Base-by-base conservation (phyloP, 2,888 invertebrate species). In the Bhutanitis thaidina region DNA sequence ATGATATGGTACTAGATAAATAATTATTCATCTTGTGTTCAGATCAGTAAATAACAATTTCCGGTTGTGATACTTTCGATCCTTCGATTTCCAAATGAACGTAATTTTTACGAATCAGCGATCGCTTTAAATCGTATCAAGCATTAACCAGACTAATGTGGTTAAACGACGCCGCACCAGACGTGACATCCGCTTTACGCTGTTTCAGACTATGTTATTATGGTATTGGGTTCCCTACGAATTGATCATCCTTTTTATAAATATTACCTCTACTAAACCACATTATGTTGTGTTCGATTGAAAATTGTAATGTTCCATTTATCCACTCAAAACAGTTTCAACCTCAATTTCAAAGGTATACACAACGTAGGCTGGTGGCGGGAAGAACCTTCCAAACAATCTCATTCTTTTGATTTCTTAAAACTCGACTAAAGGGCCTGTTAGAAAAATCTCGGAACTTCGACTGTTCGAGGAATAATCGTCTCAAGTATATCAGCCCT, bases 111-210 rank as follows among this genome's bases (percentile, higher is more conserved):
- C 39, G 27, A 35, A 50, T 48, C 29, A 12, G 34, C 34, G 14
- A 51, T 30, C 40, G 35, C 39, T 45, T 51, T 35, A 45, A 40
- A 40, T 40, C 16, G 16, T 40, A 32, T 38, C 16, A 38, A 38
- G 30, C 37, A 16, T 12, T 13, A 34, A 39, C 12, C 35, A 15
- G 8, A 32, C 44, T 50, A 45, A 50, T 44, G 44, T 15, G 35
- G 16, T 13, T 43, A 44, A 50, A 45, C 40, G 50, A 27, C 39
- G 40, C 44, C 50, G 25, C 39, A 15, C 3, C 27, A 15, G 39
- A 50, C 50, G 50, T 50, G 50, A 50, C 44, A 45, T 50, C 50
- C 50, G 50, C 39, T 40, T 44, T 44, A 29, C 36, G 14, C 8
- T 30, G 45, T 27, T 13, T 16, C 48, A 48, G 27, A 48, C 35